Evolutionary conservation across 2,113 vertebrate species (phyloP), one percentile per base, ranked within the genome.

Genomic region (Puma concolor): DNA sequence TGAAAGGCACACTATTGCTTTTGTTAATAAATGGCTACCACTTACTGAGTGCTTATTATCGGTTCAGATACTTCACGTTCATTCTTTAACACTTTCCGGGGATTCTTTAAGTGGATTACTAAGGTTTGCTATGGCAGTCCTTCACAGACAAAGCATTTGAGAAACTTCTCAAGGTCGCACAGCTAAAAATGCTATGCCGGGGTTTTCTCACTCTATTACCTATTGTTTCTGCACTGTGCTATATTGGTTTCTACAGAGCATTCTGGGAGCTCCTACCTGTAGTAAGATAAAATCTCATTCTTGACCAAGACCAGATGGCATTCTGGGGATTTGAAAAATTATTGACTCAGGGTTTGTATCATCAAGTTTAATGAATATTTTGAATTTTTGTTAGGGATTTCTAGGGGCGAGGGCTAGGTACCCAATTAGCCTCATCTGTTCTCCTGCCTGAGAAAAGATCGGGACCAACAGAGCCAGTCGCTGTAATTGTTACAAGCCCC

Each of bases 341-440:
- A 52, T 14, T 16, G 87, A 27, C 23, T 93, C 3, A 41, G 38
- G 15, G 54, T 69, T 57, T 63, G 60, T 80, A 63, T 48, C 85
- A 60, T 74, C 63, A 95, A 36, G 50, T 63, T 36, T 57, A 64
- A 64, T 31, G 23, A 36, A 60, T 91, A 31, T 38, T 91, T 33
- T 57, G 31, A 44, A 16, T 60, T 95, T 91, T 92, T 80, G 52
- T 90, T 95, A 41, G 27, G n/a, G 31, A 88, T 77, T 93, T 94
- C 25, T 36, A n/a, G 93, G 52, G 52, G 21, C 66, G 79, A 19
- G 31, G 52, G 5, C 15, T 36, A 69, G 11, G 15, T 60, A 44
- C 48, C 29, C 54, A 54, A 0, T 1, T 23, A 84, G 14, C 14
- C 33, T 54, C 21, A 69, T 50, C 38, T 77, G 14, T 15, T 36